Evolutionary conservation across 2,888 invertebrate species (phyloP).

Genomic region (Parascotia fuliginaria): DNA sequence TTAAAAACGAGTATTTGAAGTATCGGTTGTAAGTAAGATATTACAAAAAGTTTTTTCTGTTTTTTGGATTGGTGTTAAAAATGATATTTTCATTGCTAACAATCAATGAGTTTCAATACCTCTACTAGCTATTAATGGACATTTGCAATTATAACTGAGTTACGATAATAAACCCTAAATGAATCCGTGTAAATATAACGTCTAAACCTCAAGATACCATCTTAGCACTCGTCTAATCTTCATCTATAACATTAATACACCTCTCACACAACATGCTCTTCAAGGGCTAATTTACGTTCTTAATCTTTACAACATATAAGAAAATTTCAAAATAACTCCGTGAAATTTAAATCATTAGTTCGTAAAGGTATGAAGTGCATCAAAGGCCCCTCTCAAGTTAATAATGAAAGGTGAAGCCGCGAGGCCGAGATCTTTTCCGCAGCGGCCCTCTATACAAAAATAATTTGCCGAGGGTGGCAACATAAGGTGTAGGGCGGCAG

Average conservation of each 20-base stretch:
- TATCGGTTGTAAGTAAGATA: too few species aligned
- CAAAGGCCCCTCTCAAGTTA: slow-evolving; percentile 75
- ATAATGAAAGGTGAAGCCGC: slow-evolving; percentile 74
- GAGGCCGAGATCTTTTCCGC: slow-evolving; percentile 69
- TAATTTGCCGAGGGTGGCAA: slow-evolving; percentile 55
- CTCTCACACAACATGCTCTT: slow-evolving; percentile 28
- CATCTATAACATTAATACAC: slow-evolving; percentile 29
- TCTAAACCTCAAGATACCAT: too few species aligned
- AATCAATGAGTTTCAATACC: too few species aligned
- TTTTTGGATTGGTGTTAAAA: too few species aligned
- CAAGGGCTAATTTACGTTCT: slow-evolving; percentile 47
- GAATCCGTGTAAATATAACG: too few species aligned
- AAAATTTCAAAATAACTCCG: slow-evolving; percentile 60
- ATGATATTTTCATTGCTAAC: too few species aligned
- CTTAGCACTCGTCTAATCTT: too few species aligned
- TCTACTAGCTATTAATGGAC: too few species aligned
- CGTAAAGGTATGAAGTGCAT: slow-evolving; percentile 68
- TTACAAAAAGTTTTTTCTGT: too few species aligned
- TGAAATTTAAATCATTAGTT: slow-evolving; percentile 77
- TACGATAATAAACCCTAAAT: too few species aligned
- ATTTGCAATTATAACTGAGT: too few species aligned
- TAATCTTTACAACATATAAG: slow-evolving; percentile 50
- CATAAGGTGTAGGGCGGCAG: slow-evolving; percentile 42
- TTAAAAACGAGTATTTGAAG: not conserved
- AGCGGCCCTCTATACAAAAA: slow-evolving; percentile 70